phyloP scores from a whole-genome alignment of 2,888 invertebrate species.

The Rhamnusium bicolor region DNA sequence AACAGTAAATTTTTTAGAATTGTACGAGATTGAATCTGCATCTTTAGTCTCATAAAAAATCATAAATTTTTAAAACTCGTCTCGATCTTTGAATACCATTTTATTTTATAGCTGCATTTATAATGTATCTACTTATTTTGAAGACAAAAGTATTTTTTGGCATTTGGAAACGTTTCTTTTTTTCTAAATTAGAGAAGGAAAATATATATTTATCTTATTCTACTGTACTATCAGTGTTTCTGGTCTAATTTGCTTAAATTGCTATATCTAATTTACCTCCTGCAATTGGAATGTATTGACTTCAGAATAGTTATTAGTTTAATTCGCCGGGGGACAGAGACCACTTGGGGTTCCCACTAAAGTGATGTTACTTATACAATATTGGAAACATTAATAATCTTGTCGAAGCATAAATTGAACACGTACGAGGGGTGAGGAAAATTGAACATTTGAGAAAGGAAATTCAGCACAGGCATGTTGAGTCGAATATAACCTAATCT shows the following conservation, averaged over 20 bases:
- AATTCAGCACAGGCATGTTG: not conserved
- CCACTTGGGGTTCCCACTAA: not conserved
- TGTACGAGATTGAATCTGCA: too few species aligned
- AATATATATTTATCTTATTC: not conserved
- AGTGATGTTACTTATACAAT: slow-evolving; percentile 15
- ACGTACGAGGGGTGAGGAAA: slow-evolving; percentile 8
- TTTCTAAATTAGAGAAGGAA: too few species aligned
- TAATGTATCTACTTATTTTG: too few species aligned
- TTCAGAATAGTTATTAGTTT: slow-evolving; percentile 15
- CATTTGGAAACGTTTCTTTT: too few species aligned
- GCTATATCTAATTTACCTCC: slow-evolving; percentile 8
- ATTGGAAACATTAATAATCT: slow-evolving; percentile 27
- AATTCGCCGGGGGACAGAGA: not conserved
- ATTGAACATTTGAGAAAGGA: slow-evolving; percentile 8
- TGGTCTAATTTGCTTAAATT: not conserved
- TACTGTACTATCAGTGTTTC: not conserved
- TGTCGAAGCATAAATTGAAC: slow-evolving; percentile 11
- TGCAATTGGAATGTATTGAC: not conserved
- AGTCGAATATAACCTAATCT: not conserved
- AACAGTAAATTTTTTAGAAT: too few species aligned
- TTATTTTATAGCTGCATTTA: too few species aligned
- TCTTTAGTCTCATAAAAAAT: too few species aligned
- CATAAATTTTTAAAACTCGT: too few species aligned
- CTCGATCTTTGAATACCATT: too few species aligned
- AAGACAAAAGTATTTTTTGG: too few species aligned